Evolutionary conservation across 2,797 vertebrate species (phyloP).

Genomic region (Helicolenus hilgendorfi): DNA sequence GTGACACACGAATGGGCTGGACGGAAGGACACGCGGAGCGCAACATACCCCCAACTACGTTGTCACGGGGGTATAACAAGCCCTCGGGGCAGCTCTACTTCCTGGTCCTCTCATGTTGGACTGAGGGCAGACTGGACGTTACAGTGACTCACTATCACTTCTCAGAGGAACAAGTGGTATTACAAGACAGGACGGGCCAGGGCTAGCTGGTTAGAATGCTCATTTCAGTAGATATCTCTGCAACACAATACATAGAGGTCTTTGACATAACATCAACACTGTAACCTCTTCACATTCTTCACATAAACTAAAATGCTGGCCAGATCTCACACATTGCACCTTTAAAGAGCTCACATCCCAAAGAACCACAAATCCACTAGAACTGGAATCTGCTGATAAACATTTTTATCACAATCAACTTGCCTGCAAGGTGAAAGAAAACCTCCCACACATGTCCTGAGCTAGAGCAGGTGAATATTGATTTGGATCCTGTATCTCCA

Average conservation of each 20-base stretch:
- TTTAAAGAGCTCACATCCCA: slow-evolving; percentile 3
- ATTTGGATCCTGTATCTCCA: slow-evolving; percentile 60
- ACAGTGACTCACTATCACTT: too few relatives aligned
- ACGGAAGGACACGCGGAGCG: too few relatives aligned
- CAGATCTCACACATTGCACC: not conserved
- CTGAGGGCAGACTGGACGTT: too few relatives aligned
- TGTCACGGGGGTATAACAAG: too few relatives aligned
- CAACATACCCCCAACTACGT: too few relatives aligned
- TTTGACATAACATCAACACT: not conserved
- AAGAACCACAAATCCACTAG: not conserved
- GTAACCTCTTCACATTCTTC: not conserved
- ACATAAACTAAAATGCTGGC: not conserved
- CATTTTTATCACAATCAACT: slow-evolving; percentile 61
- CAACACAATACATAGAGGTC: not conserved
- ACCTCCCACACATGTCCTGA: slow-evolving; percentile 34
- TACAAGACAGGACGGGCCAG: not conserved
- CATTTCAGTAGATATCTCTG: not conserved
- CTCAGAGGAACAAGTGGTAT: not conserved
- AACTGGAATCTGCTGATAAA: slow-evolving; percentile 33
- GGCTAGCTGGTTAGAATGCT: not conserved
- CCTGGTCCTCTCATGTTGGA: too few relatives aligned
- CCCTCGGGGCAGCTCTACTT: too few relatives aligned
- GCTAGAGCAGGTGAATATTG: slow-evolving; percentile 73
- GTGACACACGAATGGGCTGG: too few relatives aligned
- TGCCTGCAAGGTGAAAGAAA: slow-evolving; percentile 42